These are phyloP conservation scores for Lasaia peninsularis DNA, from an alignment of 1,140 invertebrate species.

Conservation along the genomic window DNA sequence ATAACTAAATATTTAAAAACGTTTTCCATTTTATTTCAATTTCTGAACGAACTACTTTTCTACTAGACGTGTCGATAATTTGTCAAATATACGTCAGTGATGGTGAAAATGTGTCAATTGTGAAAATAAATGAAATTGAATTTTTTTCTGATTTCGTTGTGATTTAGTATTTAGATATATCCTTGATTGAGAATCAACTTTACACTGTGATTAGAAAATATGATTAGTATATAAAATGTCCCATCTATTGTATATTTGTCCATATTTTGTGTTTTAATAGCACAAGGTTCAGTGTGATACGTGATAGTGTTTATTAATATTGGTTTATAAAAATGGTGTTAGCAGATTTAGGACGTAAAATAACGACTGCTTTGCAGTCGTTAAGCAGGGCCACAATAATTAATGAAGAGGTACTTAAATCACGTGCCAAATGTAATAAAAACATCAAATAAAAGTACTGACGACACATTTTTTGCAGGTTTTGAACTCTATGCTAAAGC, in stretches of 20 bases:
- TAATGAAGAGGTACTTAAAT: constrained; percentile 92
- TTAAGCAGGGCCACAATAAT: constrained; percentile 99
- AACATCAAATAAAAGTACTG: constrained; percentile 1
- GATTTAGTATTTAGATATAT: not conserved
- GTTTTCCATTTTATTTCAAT: not conserved
- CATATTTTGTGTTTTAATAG: not conserved
- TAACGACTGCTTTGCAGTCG: constrained; percentile 97
- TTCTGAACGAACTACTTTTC: not conserved
- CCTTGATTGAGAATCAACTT: not conserved
- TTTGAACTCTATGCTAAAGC: constrained; percentile 99
- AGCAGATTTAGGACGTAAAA: constrained; percentile 99
- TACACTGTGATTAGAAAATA: not conserved
- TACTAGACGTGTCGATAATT: constrained; percentile 15
- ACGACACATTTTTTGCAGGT: constrained; percentile 81
- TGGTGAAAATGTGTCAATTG: constrained; percentile 2
- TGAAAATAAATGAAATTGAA: not conserved
- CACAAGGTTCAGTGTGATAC: not conserved
- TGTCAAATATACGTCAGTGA: constrained; percentile 14
- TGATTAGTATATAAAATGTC: not conserved
- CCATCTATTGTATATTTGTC: not conserved
- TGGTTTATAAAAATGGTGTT: constrained; percentile 91
- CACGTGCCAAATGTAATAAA: not conserved
- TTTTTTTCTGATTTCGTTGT: not conserved
- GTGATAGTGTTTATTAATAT: constrained; percentile 20
- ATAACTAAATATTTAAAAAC: no score